These are phyloP conservation scores for Aporrectodea caliginosa DNA, from an alignment of 1,140 invertebrate species.

Conservation along the genomic window DNA sequence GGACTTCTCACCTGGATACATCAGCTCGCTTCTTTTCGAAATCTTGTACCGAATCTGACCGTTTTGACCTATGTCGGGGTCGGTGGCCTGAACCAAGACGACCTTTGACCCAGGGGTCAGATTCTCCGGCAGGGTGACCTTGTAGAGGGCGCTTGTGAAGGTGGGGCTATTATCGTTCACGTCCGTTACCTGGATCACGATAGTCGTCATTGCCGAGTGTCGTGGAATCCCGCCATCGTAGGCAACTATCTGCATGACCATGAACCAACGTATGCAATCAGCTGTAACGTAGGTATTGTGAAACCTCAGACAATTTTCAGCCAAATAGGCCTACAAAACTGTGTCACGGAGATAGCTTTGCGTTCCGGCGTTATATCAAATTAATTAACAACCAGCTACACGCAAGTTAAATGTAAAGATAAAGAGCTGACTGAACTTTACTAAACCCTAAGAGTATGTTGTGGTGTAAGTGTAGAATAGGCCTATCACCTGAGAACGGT, in stretches of 20 bases:
- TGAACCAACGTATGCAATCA: neutral
- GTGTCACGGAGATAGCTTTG: no score
- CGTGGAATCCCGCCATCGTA: neutral
- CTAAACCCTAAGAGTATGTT: no score
- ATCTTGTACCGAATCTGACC: neutral
- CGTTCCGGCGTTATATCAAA: no score
- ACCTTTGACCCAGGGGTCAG: conserved; percentile 66
- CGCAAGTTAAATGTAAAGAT: no score
- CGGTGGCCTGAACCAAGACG: neutral
- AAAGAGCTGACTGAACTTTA: no score
- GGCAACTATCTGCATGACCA: neutral
- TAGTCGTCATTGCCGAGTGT: neutral
- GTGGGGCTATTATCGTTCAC: neutral
- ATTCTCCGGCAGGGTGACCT: conserved; percentile 66
- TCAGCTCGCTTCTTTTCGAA: neutral
- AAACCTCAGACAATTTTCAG: no score
- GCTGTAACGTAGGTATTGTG: no score
- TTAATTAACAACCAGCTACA: no score
- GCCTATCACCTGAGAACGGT: no score
- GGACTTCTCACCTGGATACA: neutral
- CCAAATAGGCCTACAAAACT: no score
- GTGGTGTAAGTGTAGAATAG: no score
- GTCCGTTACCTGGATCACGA: neutral
- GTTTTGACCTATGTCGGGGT: neutral
- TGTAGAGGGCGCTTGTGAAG: neutral